phyloP scores from a whole-genome alignment of 2,797 vertebrate genomes.

The Enoplosus armatus region DNA sequence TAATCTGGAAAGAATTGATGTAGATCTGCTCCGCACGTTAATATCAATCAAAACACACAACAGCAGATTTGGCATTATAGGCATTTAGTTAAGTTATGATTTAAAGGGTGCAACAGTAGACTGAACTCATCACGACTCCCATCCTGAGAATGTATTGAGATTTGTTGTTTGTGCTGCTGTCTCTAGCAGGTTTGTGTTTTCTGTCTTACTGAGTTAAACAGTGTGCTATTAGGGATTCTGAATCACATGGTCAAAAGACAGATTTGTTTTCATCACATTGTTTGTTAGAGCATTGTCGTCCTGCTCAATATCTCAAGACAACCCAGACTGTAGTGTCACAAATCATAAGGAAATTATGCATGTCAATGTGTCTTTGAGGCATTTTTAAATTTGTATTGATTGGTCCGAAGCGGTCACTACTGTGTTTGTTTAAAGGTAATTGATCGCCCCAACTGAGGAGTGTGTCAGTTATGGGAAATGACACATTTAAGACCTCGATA shows the following conservation, averaged over 20 bases:
- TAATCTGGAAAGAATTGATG: background rate
- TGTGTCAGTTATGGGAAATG: background rate
- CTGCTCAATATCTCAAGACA: no score
- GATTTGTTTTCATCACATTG: background rate
- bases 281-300: no score
- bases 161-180: slow-evolving; percentile 1
- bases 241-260: no score
- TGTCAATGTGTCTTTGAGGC: no score
- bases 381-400: no score
- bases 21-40: background rate
- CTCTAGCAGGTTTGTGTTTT: background rate
- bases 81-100: background rate
- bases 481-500: background rate
- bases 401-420: background rate
- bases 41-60: slow-evolving; percentile 4
- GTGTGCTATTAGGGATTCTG: no score
- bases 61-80: background rate
- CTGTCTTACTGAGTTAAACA: background rate
- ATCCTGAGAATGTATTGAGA: background rate
- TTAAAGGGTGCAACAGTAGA: background rate
- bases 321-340: no score
- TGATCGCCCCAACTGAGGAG: background rate
- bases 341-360: no score
- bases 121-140: background rate
- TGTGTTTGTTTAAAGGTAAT: background rate